Percentiles rank a stretch among this genome's conserved stretches.
phyloP scores from a whole-genome alignment of 2,797 vertebrate species.

The Muraenolepis orangiensis region DNA sequence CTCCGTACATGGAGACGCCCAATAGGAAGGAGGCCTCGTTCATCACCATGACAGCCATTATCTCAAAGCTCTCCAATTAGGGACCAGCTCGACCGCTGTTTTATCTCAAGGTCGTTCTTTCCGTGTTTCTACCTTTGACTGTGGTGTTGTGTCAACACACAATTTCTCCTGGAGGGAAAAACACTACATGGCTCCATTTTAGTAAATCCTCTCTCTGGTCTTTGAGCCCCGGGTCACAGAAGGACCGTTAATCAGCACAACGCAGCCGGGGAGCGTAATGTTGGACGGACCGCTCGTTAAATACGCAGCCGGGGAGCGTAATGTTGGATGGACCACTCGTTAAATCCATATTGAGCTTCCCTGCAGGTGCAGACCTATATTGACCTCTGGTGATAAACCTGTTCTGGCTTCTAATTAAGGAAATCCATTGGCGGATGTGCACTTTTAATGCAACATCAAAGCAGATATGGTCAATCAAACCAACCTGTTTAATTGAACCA shows the following conservation, averaged over 20 bases:
- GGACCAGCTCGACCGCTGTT: not conserved
- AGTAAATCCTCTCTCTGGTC: not conserved
- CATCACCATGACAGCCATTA: not conserved
- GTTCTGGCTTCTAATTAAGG: slow-evolving; percentile 67
- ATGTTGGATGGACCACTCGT: slow-evolving; percentile 63
- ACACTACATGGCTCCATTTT: not conserved
- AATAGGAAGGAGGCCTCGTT: not conserved
- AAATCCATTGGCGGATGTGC: slow-evolving; percentile 65
- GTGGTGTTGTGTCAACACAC: not conserved
- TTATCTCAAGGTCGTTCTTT: not conserved
- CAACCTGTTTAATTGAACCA: slow-evolving; percentile 56
- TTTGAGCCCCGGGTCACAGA: not conserved
- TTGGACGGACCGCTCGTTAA: slow-evolving; percentile 68
- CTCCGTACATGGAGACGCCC: not conserved
- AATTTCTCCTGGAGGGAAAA: not conserved
- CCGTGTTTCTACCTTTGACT: not conserved
- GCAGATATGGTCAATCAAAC: slow-evolving; percentile 64
- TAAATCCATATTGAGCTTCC: slow-evolving; percentile 71
- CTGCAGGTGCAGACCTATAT: slow-evolving; percentile 61
- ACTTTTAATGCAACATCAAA: slow-evolving; percentile 59
- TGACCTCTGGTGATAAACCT: slow-evolving; percentile 67
- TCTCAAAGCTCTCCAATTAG: not conserved
- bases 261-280: slow-evolving; percentile 29
- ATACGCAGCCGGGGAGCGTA: slow-evolving; percentile 43
- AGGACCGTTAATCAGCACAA: not conserved